A percentile compares a stretch with the other conserved stretches of the same genome.
Evolutionary conservation across 2,113 vertebrate species (phyloP).

Genomic region (Spizaetus ornatus): DNA sequence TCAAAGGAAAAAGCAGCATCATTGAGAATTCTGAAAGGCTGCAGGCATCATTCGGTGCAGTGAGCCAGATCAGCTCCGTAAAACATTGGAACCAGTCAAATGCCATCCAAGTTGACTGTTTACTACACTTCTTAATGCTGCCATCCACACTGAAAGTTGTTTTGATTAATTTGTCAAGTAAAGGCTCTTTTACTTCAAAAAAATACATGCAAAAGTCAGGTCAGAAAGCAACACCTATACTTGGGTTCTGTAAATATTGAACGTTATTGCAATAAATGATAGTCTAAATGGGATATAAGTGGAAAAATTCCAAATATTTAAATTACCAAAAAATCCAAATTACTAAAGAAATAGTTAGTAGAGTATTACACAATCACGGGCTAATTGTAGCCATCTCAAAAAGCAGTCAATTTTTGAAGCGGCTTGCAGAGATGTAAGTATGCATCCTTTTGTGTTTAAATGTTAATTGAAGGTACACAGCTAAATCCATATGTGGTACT

Average conservation of each 20-base stretch:
- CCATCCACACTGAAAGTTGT: not conserved
- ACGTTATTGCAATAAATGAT: not conserved
- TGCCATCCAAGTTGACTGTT: not conserved
- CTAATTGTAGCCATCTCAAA: not conserved
- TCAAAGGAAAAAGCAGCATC: constrained; percentile 44
- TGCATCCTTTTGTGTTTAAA: not conserved
- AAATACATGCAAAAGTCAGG: not conserved
- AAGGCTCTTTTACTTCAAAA: not conserved
- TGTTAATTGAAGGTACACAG: not conserved
- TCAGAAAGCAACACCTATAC: not conserved
- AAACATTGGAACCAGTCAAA: not conserved
- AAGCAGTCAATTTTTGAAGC: not conserved
- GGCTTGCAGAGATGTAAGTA: not conserved
- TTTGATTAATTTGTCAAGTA: not conserved
- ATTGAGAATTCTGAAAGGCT: constrained; percentile 30
- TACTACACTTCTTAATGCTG: not conserved
- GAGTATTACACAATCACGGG: not conserved
- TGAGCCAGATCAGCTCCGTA: not conserved
- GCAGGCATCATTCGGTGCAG: not conserved
- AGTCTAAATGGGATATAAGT: not conserved
- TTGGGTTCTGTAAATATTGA: not conserved
- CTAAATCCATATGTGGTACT: not conserved
- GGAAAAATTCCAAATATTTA: not conserved
- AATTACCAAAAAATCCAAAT: not conserved
- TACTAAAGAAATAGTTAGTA: not conserved